Evolutionary conservation across 2,888 invertebrate genomes (phyloP), one percentile per base, ranked within the genome.

Genomic region (Cerastis leucographa): DNA sequence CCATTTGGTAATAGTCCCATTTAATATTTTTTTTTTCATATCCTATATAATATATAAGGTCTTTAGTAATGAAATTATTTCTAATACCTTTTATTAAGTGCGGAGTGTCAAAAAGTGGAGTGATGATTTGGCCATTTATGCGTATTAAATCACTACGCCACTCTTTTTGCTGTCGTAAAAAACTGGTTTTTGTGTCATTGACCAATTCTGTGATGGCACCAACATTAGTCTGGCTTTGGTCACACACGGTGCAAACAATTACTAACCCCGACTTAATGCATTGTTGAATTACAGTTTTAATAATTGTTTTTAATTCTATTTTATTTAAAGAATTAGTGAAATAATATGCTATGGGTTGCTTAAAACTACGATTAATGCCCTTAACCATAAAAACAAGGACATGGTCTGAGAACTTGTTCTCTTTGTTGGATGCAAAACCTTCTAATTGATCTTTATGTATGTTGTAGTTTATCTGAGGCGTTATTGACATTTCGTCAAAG

Each of bases 71-170:
- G n/a, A n/a, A n/a, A n/a, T n/a, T n/a, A n/a, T n/a, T n/a, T n/a
- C n/a, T n/a, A n/a, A n/a, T n/a, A n/a, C n/a, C n/a, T n/a, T n/a
- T n/a, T n/a, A n/a, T n/a, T n/a, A n/a, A n/a, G n/a, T n/a, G n/a
- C n/a, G n/a, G n/a, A n/a, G 62, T 62, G 62, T 65, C 64, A 25
- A 42, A 65, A 65, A 65, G 42, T 42, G 65, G 65, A 65, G 62
- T 29, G 44, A 46, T 56, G 67, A 54, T 19, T 25, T 54, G 19
- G 9, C 61, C 65, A 6, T 76, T 78, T 11, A 88, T 22, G 11
- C 42, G 22, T 42, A 88, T 71, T 3, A 70, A 35, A 35, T 71
- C 71, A 66, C 46, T n/a, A 59, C 64, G 76, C 65, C 76, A 71
- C 40, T 71, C 56, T 51, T 71, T 66, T 19, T 35, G 51, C 35